Evolutionary conservation across 2,113 vertebrate species (phyloP).

Genomic region (Hassar affinis): DNA sequence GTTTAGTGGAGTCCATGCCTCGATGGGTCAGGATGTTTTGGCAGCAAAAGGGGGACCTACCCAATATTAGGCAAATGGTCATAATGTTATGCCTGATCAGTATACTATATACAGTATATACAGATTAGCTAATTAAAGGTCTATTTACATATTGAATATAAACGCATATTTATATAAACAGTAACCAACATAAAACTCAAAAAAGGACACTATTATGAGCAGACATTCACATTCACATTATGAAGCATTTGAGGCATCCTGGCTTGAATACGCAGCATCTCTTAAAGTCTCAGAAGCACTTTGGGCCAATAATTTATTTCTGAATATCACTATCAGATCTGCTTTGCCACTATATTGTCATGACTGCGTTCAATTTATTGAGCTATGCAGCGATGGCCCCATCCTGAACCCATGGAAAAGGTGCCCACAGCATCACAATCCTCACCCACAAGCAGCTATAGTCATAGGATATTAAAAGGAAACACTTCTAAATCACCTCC

Average conservation of each 20-base stretch:
- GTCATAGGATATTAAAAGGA: slow-evolving; percentile 1
- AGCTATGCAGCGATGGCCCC: not conserved
- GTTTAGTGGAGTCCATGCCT: no score
- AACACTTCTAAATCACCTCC: slow-evolving; percentile 7
- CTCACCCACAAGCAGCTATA: not conserved
- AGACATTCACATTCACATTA: not conserved
- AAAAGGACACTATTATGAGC: not conserved
- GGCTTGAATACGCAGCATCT: not conserved
- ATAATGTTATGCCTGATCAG: no score
- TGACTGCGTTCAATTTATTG: not conserved
- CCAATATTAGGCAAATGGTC: no score
- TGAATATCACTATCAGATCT: not conserved
- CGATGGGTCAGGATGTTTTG: no score
- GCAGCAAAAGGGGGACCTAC: no score
- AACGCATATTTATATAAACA: not conserved
- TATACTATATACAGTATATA: no score
- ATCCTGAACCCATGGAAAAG: not conserved
- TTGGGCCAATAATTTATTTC: slow-evolving; percentile 1
- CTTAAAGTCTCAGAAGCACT: not conserved
- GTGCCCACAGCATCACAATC: not conserved
- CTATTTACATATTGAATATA: not conserved
- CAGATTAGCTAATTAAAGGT: not conserved
- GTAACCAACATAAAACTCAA: not conserved
- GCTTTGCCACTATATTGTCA: not conserved
- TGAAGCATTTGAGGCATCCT: not conserved